phyloP scores from a whole-genome alignment of 2,888 invertebrate species.

The Trichogramma dendrolimi region DNA sequence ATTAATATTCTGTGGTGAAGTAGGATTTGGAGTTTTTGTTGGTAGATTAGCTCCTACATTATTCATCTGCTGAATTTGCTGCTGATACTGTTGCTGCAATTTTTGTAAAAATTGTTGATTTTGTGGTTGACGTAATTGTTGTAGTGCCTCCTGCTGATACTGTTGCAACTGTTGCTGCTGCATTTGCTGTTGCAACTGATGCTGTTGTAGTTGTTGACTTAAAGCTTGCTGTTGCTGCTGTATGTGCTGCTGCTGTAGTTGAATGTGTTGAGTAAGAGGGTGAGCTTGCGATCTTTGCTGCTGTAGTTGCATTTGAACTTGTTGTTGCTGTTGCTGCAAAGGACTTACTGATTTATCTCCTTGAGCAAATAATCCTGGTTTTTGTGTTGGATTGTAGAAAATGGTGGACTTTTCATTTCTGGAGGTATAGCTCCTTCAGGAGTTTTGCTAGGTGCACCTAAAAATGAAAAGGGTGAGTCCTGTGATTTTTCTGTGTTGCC shows the following conservation, averaged over 20 bases:
- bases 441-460: slow-evolving; percentile 3
- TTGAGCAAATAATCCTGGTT: slow-evolving; percentile 8
- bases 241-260: slow-evolving; percentile 8
- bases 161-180: neutral
- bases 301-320: neutral
- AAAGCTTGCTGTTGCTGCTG: slow-evolving; percentile 10
- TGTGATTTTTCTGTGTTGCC: neutral
- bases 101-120: slow-evolving; percentile 10
- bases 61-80: slow-evolving; percentile 11
- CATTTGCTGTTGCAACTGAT: too few relatives aligned
- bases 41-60: slow-evolving; percentile 19
- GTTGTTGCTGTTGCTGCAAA: slow-evolving; percentile 12
- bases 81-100: slow-evolving; percentile 2
- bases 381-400: slow-evolving; percentile 13
- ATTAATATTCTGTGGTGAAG: too few relatives aligned
- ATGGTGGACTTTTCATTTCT: slow-evolving; percentile 8
- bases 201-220: too few relatives aligned
- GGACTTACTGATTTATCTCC: slow-evolving; percentile 10
- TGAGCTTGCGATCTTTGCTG: neutral
- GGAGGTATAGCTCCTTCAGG: slow-evolving; percentile 1
- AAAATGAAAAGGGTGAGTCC: slow-evolving; percentile 24
- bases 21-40: too few relatives aligned
- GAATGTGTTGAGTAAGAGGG: neutral
- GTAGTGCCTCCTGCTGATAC: slow-evolving; percentile 22
- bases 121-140: slow-evolving; percentile 10